Percentiles rank a stretch among this genome's conserved stretches.
Evolutionary conservation across 2,888 invertebrate species (phyloP).

Genomic region (Ectropis crepuscularia): DNA sequence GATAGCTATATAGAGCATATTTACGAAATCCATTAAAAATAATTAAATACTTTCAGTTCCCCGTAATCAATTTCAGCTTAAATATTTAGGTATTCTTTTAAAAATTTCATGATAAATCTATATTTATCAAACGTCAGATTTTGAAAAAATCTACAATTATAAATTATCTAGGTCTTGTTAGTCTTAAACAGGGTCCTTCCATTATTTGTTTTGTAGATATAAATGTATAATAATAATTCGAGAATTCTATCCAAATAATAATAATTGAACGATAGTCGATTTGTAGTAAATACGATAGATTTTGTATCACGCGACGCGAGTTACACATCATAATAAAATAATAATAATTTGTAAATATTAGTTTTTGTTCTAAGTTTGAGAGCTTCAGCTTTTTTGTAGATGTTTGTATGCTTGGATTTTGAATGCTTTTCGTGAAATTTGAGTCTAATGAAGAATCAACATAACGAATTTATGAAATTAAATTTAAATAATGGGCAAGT

Average conservation of each 20-base stretch:
- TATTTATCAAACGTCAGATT: neutral
- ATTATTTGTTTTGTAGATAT: slow-evolving; percentile 69
- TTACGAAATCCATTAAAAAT: too few species aligned
- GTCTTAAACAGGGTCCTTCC: slow-evolving; percentile 77
- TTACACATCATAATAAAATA: slow-evolving; percentile 37
- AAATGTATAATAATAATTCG: slow-evolving; percentile 50
- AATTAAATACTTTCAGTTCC: too few species aligned
- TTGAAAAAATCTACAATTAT: slow-evolving; percentile 39
- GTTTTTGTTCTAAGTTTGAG: slow-evolving; percentile 46
- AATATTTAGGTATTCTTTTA: too few species aligned
- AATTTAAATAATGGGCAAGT: neutral
- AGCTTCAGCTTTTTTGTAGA: slow-evolving; percentile 42
- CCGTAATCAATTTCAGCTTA: too few species aligned
- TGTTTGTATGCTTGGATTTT: slow-evolving; percentile 38
- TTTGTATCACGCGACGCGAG: slow-evolving; percentile 56
- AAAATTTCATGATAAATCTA: too few species aligned
- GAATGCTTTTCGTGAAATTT: slow-evolving; percentile 33
- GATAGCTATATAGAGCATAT: too few species aligned
- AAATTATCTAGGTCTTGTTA: slow-evolving; percentile 56
- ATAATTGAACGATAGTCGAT: slow-evolving; percentile 67
- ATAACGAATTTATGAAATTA: slow-evolving; percentile 24
- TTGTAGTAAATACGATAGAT: slow-evolving; percentile 44
- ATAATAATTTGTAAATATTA: slow-evolving; percentile 36
- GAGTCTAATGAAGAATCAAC: slow-evolving; percentile 26
- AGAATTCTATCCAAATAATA: slow-evolving; percentile 71